Conservation (phyloP, 2,113 vertebrate genomes). For the Barnardius zonarius region DNA sequence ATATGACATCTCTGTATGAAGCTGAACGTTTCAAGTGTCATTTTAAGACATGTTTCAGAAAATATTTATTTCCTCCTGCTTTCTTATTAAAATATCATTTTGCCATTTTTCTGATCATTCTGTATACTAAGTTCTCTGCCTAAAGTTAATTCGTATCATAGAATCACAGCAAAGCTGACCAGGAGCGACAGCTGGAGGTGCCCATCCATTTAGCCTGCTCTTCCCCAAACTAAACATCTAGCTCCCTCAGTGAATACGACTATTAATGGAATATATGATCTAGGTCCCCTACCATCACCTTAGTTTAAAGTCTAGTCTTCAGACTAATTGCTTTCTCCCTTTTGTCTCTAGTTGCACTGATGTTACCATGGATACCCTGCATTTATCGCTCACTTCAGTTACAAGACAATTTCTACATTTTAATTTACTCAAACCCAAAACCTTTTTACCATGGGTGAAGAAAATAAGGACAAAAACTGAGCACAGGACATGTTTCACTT, state of each 20-base stretch:
- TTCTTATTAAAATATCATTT: background rate
- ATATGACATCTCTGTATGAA: background rate
- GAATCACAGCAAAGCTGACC: background rate
- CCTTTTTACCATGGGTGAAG: background rate
- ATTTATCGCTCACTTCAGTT: background rate
- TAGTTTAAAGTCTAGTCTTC: background rate
- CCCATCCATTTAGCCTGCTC: background rate
- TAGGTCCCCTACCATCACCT: fast-evolving
- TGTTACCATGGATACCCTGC: constrained; percentile 10
- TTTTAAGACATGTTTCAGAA: background rate
- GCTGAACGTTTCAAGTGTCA: background rate
- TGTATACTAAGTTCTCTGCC: background rate
- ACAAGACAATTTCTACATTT: background rate
- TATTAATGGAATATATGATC: background rate
- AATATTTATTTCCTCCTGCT: background rate
- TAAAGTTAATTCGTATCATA: background rate
- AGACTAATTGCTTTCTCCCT: background rate
- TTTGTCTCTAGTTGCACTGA: background rate
- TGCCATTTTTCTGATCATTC: background rate
- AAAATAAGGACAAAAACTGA: background rate
- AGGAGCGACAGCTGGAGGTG: background rate
- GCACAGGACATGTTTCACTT: background rate
- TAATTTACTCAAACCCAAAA: background rate
- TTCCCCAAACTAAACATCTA: background rate
- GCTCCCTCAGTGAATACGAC: background rate